Conservation (phyloP, 2,888 invertebrate species). For the Stenurella melanura region DNA sequence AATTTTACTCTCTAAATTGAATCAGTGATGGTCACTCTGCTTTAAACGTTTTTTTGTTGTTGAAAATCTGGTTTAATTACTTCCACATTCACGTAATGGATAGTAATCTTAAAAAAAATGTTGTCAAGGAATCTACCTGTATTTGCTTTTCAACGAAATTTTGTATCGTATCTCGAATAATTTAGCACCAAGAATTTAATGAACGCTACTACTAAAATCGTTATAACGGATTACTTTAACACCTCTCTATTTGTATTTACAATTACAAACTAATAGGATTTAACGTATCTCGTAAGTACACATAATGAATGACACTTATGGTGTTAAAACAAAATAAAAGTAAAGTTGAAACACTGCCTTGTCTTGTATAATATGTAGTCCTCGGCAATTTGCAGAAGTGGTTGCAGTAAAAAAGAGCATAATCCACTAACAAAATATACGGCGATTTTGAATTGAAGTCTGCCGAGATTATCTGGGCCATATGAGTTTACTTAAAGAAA, state of each 20-base stretch:
- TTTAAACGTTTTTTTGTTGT: no score
- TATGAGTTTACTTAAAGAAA: no score
- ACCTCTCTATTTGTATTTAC: slow-evolving; percentile 1
- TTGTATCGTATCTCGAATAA: not conserved
- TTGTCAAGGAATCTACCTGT: no score
- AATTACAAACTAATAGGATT: not conserved
- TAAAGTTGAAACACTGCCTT: not conserved
- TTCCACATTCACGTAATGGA: no score
- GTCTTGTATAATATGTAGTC: not conserved
- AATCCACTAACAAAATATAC: no score
- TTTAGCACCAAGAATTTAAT: not conserved
- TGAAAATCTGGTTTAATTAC: no score
- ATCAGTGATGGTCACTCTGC: no score
- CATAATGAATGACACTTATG: not conserved
- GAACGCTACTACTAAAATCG: not conserved
- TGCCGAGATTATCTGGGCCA: no score
- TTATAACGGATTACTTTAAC: slow-evolving; percentile 3
- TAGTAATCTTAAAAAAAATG: no score
- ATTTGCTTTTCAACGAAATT: no score
- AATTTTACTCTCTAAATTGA: no score
- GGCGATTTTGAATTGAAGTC: no score
- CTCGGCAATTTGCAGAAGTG: not conserved
- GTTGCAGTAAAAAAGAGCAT: not conserved
- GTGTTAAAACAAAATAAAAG: not conserved
- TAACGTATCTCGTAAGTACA: not conserved